Percentiles rank a stretch among this genome's conserved stretches.
Evolutionary conservation across 2,888 invertebrate genomes (phyloP).

Genomic region (Phlogophora meticulosa): DNA sequence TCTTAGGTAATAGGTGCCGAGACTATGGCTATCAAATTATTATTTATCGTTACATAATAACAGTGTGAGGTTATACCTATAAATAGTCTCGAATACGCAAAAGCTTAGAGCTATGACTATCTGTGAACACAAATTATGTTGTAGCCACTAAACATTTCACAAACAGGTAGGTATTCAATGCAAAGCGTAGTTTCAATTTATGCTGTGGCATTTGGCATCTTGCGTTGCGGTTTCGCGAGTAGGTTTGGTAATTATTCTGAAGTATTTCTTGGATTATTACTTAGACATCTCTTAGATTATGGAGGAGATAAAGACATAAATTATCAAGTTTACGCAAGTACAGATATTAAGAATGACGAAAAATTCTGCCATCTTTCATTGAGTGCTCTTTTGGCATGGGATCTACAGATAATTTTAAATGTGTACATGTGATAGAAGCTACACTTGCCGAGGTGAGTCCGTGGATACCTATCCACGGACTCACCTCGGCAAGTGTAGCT

Average conservation of each 20-base stretch:
- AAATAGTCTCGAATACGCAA: not conserved
- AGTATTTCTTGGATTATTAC: constrained; percentile 28
- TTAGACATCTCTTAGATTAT: constrained; percentile 7
- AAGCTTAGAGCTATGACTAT: not conserved
- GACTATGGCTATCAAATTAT: too few species aligned
- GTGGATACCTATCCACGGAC: too few species aligned
- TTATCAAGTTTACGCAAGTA: not conserved
- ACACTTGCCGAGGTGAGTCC: too few species aligned
- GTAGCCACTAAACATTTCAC: constrained; percentile 28
- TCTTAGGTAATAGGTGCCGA: too few species aligned
- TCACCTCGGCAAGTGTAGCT: too few species aligned
- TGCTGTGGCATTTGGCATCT: constrained; percentile 41
- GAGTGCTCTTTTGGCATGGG: too few species aligned
- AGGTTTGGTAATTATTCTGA: constrained; percentile 15
- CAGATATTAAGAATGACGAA: not conserved
- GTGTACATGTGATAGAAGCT: too few species aligned
- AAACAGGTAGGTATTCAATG: constrained; percentile 44
- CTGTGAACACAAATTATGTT: constrained; percentile 14
- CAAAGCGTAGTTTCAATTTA: constrained; percentile 44
- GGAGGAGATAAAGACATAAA: constrained; percentile 1
- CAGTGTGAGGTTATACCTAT: not conserved
- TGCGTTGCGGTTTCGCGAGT: constrained; percentile 19
- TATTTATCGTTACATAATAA: too few species aligned
- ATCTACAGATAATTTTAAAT: too few species aligned
- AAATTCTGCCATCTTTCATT: too few species aligned